Percentiles rank a stretch among this genome's conserved stretches.
Evolutionary conservation across 2,113 vertebrate genomes (phyloP).

Genomic region (Anthoscopus minutus): DNA sequence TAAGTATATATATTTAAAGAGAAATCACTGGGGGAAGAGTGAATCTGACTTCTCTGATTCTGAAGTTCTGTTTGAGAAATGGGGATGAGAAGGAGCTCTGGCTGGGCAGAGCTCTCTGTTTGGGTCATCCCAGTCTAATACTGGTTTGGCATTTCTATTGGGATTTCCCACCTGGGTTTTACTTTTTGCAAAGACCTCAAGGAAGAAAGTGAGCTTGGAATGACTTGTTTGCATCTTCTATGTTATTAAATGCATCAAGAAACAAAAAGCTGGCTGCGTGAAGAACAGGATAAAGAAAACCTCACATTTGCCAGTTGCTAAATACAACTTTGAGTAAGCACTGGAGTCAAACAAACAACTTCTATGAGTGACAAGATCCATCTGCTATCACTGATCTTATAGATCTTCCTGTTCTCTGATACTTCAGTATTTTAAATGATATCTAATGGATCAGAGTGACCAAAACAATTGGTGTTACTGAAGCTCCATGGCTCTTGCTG

Average conservation of each 20-base stretch:
- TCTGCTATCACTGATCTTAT: slow-evolving; percentile 1
- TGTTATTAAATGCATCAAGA: background rate
- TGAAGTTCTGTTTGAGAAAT: background rate
- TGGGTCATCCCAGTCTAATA: background rate
- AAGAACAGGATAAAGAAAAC: background rate
- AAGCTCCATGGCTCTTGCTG: background rate
- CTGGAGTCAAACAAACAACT: slow-evolving; percentile 33
- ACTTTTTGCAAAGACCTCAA: background rate
- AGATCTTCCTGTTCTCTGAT: slow-evolving; percentile 4
- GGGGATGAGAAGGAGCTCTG: background rate
- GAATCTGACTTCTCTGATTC: background rate
- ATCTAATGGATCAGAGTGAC: background rate
- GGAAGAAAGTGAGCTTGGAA: background rate
- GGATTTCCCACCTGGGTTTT: background rate
- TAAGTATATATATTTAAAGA: slow-evolving; percentile 20
- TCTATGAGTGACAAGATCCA: slow-evolving; percentile 8
- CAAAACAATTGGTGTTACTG: background rate
- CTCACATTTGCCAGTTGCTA: background rate
- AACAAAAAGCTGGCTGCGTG: background rate
- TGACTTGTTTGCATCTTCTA: background rate
- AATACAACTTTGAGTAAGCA: slow-evolving; percentile 4
- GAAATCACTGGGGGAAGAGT: background rate
- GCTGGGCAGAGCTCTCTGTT: background rate
- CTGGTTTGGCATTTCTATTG: background rate
- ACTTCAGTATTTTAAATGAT: slow-evolving; percentile 12